These are phyloP conservation scores for Caenorhabditis afra DNA, from an alignment of 2,888 invertebrate genomes.

Conservation along the genomic window DNA sequence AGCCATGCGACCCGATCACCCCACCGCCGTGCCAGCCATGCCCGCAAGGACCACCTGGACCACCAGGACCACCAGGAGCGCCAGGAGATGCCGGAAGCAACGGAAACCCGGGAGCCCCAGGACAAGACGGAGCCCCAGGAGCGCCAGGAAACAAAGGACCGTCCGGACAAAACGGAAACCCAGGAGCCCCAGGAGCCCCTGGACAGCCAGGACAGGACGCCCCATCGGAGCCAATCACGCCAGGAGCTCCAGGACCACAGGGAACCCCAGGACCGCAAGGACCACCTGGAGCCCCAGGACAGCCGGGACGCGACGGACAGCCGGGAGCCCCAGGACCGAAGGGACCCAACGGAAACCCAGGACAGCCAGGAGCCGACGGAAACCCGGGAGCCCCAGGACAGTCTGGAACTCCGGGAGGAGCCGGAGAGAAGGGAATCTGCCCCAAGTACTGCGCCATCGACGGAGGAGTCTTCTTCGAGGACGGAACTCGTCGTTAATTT, in stretches of 20 bases:
- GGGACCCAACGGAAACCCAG: constrained; percentile 69
- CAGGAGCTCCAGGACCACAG: constrained; percentile 73
- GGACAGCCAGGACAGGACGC: constrained; percentile 75
- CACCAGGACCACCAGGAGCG: constrained; percentile 71
- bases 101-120: constrained; percentile 69
- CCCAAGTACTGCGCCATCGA: constrained; percentile 79
- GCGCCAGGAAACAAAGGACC: constrained; percentile 72
- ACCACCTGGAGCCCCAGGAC: constrained; percentile 72
- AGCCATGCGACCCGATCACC: constrained; percentile 76
- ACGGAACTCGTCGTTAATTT: constrained; percentile 72
- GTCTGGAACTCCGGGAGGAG: constrained; percentile 60
- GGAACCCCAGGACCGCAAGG: constrained; percentile 74
- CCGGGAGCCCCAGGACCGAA: constrained; percentile 71
- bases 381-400: constrained; percentile 65
- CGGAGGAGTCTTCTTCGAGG: constrained; percentile 79
- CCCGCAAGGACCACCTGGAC: constrained; percentile 71
- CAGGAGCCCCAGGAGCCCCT: constrained; percentile 73
- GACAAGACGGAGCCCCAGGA: constrained; percentile 66
- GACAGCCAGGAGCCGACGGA: constrained; percentile 68
- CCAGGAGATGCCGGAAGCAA: constrained; percentile 66
- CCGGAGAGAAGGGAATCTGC: constrained; percentile 78
- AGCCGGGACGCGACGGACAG: constrained; percentile 69
- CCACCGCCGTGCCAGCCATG: constrained; percentile 76
- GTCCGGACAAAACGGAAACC: constrained; percentile 71
- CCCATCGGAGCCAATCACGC: constrained; percentile 68